phyloP scores from a whole-genome alignment of 2,888 invertebrate species.

The Falcaria lacertinaria region DNA sequence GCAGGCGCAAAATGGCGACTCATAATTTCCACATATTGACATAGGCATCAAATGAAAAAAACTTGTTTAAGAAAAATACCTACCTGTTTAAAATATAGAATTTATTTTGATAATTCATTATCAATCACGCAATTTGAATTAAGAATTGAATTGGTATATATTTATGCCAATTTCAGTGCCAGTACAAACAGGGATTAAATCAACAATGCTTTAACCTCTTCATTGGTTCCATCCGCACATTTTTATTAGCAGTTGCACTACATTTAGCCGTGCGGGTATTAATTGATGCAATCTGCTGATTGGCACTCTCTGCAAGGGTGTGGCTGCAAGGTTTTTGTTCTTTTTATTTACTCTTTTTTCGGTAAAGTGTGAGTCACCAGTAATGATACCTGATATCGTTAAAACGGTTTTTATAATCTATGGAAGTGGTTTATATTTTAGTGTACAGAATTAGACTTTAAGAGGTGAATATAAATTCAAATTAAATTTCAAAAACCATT shows the following conservation, averaged over 20 bases:
- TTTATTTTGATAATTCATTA: too few relatives aligned
- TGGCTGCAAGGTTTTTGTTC: conserved; percentile 4
- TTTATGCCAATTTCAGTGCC: background rate
- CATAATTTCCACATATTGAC: too few relatives aligned
- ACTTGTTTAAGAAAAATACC: too few relatives aligned
- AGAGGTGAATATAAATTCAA: too few relatives aligned
- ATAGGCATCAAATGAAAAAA: too few relatives aligned
- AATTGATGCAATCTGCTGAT: conserved; percentile 45
- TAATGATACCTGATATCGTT: background rate
- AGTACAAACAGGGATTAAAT: background rate
- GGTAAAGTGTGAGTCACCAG: background rate
- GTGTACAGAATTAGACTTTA: too few relatives aligned
- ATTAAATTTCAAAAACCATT: too few relatives aligned
- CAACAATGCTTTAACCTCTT: background rate
- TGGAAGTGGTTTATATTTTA: too few relatives aligned
- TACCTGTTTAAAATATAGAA: too few relatives aligned
- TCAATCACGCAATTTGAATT: too few relatives aligned
- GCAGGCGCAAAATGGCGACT: too few relatives aligned
- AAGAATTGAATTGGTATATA: background rate
- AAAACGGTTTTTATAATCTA: too few relatives aligned
- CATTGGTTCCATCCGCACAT: background rate
- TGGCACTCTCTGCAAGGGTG: conserved; percentile 26
- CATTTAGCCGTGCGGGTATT: conserved; percentile 21
- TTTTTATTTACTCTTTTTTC: background rate
- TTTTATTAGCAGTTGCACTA: conserved; percentile 13